Evolutionary conservation across 2,113 vertebrate genomes (phyloP), one percentile per base, ranked within the genome.

Genomic region (Hipposideros armiger): DNA sequence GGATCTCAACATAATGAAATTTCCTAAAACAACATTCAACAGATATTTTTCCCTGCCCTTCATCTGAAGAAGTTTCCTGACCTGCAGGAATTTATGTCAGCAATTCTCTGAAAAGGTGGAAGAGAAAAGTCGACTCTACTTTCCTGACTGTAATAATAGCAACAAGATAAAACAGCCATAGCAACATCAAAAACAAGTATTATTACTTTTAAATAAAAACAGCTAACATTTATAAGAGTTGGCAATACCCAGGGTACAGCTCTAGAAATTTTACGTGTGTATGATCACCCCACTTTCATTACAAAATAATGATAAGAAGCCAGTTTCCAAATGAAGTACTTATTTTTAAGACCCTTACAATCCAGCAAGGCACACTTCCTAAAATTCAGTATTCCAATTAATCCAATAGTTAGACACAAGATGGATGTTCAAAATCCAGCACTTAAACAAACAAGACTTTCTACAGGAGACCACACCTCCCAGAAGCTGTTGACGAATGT

Each of bases 321-420:
- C 10, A n/a, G 22, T 83, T 95, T 83, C 67, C 6, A 86, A 58
- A 45, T 72, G 24, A 94, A 7, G 11, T 45, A 24, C 50, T 36
- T 82, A 88, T 67, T 56, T 87, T 80, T 60, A 94, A 80, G 14
- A 19, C 74, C 22, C 36, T 82, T 54, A 87, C 94, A 93, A 92
- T 73, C 14, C 32, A 94, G 16, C 5, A 69, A 89, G 24, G 26
- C 11, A 42, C 5, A 76, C 66, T 74, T 47, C 52, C 40, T 83
- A 67, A 93, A 40, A 52, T 67, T 11, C 9, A 5, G 2, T 54
- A 6, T 56, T 76, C 50, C 30, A 83, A 67, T 73, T 60, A 42
- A 83, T n/a, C 47, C 36, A 78, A 50, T 69, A 67, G 19, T 56
- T 60, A 91, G 28, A 40, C 36, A 83, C 6, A 4, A 80, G 24